Evolutionary conservation across 1,140 invertebrate species (phyloP), one percentile per base, ranked within the genome.

Genomic region (Parapsyche elsis): DNA sequence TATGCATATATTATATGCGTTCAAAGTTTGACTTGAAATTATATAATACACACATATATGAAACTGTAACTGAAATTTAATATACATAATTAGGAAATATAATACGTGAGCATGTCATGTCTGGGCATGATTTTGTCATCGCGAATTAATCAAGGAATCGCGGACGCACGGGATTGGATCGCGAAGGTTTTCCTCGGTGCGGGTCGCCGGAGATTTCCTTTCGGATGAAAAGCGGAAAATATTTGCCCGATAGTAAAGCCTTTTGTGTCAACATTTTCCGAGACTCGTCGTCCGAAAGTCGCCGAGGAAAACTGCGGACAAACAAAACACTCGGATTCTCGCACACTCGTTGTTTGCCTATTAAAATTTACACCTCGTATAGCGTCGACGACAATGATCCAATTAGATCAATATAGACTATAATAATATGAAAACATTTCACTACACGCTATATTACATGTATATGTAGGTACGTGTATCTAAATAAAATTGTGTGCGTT

Each of bases 221-320:
- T 53, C 49, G 49, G 10, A 14, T 12, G 59, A 61, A 61, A 61
- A 61, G 59, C 59, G 59, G 64, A 67, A 67, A 26, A 67, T 67
- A 67, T 67, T 67, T 24, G 5, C 64, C 23, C 14, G 49, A 16
- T 10, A 10, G 49, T 1, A 53, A 53, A 67, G 19, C 64, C 64
- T 30, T 67, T 67, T 67, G 24, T 67, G 64, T 67, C 64, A 67
- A 67, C 64, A 67, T 26, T 67, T 67, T 67, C 24, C 64, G 64
- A 23, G 30, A 4, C 30, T 38, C 30, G 30, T 38, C 30, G 30
- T 38, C 49, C 49, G 49, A 53, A 16, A 53, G 4, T 67, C 19
- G 64, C 14, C 64, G 19, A 9, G 64, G 24, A 67, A 67, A 67
- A 67, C 64, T 67, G 23, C 19, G 19, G 64, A 67, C 24, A 67